Conservation (phyloP, 2,888 invertebrate genomes). For the Physocephala rufipes region DNA sequence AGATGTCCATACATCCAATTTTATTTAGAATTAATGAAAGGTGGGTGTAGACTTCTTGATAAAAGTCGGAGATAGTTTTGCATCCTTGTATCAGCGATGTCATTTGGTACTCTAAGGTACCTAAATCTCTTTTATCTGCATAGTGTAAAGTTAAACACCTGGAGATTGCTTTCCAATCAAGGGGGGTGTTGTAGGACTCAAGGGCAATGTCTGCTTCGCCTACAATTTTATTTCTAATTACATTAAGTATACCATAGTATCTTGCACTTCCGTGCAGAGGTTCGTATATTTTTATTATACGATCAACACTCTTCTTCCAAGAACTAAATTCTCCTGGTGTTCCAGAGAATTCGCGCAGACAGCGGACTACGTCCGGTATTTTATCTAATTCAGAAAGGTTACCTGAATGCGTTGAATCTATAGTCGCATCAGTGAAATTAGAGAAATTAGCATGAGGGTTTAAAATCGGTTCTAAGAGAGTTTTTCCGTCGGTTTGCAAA, state of each 20-base stretch:
- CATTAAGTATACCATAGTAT: constrained; percentile 36
- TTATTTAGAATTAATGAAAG: constrained; percentile 44
- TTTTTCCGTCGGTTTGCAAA: too few relatives aligned
- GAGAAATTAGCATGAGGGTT: too few relatives aligned
- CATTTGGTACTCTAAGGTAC: constrained; percentile 42
- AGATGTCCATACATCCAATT: constrained; percentile 39
- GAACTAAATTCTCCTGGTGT: constrained; percentile 37
- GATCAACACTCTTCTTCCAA: constrained; percentile 30
- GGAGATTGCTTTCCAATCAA: constrained; percentile 38
- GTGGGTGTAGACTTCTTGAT: constrained; percentile 42
- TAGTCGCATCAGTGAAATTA: too few relatives aligned
- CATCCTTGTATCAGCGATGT: constrained; percentile 36
- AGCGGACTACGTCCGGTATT: too few relatives aligned
- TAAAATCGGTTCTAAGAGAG: too few relatives aligned
- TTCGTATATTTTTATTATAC: constrained; percentile 35
- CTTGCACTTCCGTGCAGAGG: constrained; percentile 20
- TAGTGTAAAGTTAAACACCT: constrained; percentile 38
- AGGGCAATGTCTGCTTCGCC: constrained; percentile 25
- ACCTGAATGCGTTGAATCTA: too few relatives aligned
- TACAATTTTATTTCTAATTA: constrained; percentile 35
- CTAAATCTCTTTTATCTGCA: constrained; percentile 42
- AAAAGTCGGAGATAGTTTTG: constrained; percentile 39
- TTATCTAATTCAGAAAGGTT: constrained; percentile 28
- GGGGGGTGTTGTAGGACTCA: constrained; percentile 34
- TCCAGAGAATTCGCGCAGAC: constrained; percentile 37